phyloP scores from a whole-genome alignment of 2,888 invertebrate species.

The Platypus cylindrus region DNA sequence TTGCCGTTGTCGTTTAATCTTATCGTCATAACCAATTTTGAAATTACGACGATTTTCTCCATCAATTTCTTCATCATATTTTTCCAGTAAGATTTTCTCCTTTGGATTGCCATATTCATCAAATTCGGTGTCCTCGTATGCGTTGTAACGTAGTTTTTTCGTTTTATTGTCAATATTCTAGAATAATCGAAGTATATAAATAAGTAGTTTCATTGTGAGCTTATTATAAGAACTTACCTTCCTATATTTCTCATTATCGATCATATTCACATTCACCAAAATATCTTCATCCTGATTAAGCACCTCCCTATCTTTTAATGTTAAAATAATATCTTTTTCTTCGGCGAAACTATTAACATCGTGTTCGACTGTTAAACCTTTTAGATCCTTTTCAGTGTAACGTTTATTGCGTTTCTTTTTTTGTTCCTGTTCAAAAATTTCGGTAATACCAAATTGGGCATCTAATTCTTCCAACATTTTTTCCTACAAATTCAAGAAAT shows the following conservation, averaged over 20 bases:
- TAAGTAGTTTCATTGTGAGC: neutral
- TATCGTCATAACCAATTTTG: slow-evolving; percentile 57
- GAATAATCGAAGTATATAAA: no score
- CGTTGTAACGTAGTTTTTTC: slow-evolving; percentile 75
- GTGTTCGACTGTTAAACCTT: slow-evolving; percentile 80
- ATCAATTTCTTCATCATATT: slow-evolving; percentile 91
- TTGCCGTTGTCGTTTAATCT: slow-evolving; percentile 41
- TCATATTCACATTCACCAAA: slow-evolving; percentile 80
- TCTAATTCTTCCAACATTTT: slow-evolving; percentile 91
- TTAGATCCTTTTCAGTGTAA: slow-evolving; percentile 60
- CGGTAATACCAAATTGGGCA: slow-evolving; percentile 81
- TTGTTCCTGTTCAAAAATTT: slow-evolving; percentile 69
- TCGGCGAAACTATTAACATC: slow-evolving; percentile 55
- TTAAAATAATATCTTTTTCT: slow-evolving; percentile 76
- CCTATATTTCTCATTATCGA: slow-evolving; percentile 72
- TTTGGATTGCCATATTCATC: slow-evolving; percentile 54
- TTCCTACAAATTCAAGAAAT: slow-evolving; percentile 45
- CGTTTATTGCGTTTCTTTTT: slow-evolving; percentile 42
- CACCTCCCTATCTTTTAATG: slow-evolving; percentile 85
- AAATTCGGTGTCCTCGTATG: slow-evolving; percentile 67
- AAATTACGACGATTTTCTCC: slow-evolving; percentile 59
- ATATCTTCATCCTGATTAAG: slow-evolving; percentile 79
- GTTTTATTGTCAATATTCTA: slow-evolving; percentile 73
- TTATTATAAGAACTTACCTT: slow-evolving; percentile 49
- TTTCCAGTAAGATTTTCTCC: slow-evolving; percentile 60